Evolutionary conservation across 2,113 vertebrate species (phyloP), one percentile per base, ranked within the genome.

Genomic region (Vireo altiloquus): DNA sequence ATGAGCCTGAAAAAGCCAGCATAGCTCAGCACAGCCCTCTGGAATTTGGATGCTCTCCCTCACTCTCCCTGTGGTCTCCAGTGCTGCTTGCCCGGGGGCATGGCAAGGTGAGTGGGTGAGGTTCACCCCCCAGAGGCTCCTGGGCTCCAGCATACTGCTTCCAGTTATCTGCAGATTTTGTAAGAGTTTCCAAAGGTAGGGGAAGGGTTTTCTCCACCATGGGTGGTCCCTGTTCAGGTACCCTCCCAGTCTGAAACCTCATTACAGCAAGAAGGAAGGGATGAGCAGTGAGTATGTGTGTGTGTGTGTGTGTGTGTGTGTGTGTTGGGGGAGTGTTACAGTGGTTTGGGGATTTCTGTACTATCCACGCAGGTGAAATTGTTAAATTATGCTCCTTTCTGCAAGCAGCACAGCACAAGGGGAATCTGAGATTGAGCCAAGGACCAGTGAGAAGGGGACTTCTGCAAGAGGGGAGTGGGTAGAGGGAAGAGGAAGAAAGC

Each of bases 1-100:
- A 89, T n/a, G 20, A 87, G 80, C 39, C 75, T 76, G 82, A 40
- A 82, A 85, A 80, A 81, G 72, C 46, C 46, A 46, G 72, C 68
- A 35, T 11, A 66, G 52, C 70, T 87, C 85, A 69, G 69, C 61
- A 76, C 39, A 74, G 33, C 68, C 64, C 60, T 81, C 47, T 21
- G 53, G 75, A 93, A 91, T 82, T 79, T 85, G 95, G 88, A 84
- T 76, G 88, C 70, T 87, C 42, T 92, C 86, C 87, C 85, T 87
- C 3, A 0, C 92, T 91, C 59, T 59, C 39, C 8, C 82, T 91
- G 87, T 94, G 77, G 89, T 95, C 92, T 95, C 78, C 52, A 46
- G 56, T 50, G 49, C 70, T 68, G 52, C 24, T 59, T 75, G 35
- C 86, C 63, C 0, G 1, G 12, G 12, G 66, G 75, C 84, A 90